These are phyloP conservation scores for Lophotis ruficrista DNA, from an alignment of 2,113 vertebrate genomes.

Conservation along the genomic window DNA sequence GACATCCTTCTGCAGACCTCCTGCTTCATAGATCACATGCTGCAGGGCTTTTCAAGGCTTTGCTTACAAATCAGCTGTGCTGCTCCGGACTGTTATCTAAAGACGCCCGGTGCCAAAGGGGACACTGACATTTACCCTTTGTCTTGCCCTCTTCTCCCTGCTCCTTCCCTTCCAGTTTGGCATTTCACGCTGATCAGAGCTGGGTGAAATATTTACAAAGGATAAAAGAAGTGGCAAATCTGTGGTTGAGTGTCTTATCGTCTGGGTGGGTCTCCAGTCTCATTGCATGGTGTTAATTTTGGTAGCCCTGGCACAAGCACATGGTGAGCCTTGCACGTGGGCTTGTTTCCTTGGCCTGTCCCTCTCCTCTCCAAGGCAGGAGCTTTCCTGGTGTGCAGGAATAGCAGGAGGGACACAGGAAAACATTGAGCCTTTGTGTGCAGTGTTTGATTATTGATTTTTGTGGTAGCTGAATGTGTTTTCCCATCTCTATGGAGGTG, in stretches of 20 bases:
- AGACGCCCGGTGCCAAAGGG: not conserved
- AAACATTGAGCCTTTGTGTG: not conserved
- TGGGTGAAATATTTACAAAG: not conserved
- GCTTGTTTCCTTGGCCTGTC: not conserved
- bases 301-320: not conserved
- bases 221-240: not conserved
- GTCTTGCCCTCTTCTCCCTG: not conserved
- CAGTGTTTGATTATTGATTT: constrained; percentile 20
- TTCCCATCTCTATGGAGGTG: constrained; percentile 32
- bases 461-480: not conserved
- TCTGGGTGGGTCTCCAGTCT: not conserved
- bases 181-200: not conserved
- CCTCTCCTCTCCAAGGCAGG: not conserved
- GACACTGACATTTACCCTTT: not conserved
- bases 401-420: not conserved
- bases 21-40: constrained; percentile 25
- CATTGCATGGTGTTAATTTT: not conserved
- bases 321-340: not conserved
- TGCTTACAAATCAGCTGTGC: constrained; percentile 35
- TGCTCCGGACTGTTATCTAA: not conserved
- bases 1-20: constrained; percentile 56
- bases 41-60: constrained; percentile 45
- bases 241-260: not conserved
- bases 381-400: not conserved
- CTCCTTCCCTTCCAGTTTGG: not conserved